phyloP scores from a whole-genome alignment of 2,113 vertebrate species.

The Tautogolabrus adspersus region DNA sequence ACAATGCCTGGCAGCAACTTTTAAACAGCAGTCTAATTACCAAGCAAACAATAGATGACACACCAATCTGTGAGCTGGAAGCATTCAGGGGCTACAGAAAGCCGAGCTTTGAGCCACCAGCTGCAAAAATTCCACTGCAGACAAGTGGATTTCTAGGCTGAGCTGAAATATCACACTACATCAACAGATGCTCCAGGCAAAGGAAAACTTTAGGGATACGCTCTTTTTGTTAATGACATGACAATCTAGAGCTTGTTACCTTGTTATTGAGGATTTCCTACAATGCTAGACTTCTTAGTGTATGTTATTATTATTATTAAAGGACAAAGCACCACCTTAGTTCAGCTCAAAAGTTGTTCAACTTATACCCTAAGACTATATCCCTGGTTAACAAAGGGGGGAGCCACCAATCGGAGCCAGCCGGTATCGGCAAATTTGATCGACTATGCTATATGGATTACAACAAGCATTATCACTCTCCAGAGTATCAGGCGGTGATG shows the following conservation, averaged over 20 bases:
- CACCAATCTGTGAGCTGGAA: slow-evolving; percentile 34
- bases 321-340: too few species aligned
- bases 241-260: not conserved
- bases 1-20: slow-evolving; percentile 20
- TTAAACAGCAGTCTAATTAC: slow-evolving; percentile 35
- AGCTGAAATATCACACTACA: slow-evolving; percentile 20
- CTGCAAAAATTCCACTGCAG: not conserved
- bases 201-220: not conserved
- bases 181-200: slow-evolving; percentile 7
- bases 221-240: not conserved
- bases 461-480: too few species aligned
- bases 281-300: too few species aligned
- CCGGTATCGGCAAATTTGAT: too few species aligned
- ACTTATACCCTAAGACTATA: too few species aligned
- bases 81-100: slow-evolving; percentile 1
- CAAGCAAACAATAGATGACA: slow-evolving; percentile 37
- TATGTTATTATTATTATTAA: too few species aligned
- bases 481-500: too few species aligned
- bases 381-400: too few species aligned
- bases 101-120: not conserved
- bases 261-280: too few species aligned
- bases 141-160: not conserved
- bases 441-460: too few species aligned
- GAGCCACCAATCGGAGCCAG: too few species aligned
- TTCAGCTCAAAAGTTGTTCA: too few species aligned